These are phyloP conservation scores for Oligia strigilis DNA, from an alignment of 2,888 invertebrate species.

Conservation along the genomic window DNA sequence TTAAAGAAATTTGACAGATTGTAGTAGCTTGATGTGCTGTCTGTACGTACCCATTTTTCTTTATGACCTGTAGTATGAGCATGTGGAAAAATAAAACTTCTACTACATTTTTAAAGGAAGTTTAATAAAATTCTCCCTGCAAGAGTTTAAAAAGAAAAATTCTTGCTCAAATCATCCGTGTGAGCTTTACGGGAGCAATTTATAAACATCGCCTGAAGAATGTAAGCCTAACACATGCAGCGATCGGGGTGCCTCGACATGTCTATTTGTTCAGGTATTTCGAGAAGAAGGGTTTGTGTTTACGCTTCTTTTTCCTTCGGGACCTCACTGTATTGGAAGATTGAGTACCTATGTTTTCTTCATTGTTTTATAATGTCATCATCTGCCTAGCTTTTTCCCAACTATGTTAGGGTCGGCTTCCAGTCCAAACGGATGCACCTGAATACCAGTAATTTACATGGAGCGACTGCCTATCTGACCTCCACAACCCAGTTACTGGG, in stretches of 20 bases:
- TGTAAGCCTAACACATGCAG: conserved; percentile 40
- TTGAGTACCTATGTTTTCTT: not conserved
- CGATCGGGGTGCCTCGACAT: conserved; percentile 20
- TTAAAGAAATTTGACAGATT: no score
- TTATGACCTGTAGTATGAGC: no score
- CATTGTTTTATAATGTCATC: not conserved
- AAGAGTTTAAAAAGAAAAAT: conserved; percentile 43
- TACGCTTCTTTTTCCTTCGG: conserved; percentile 4
- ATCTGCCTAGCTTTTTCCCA: no score
- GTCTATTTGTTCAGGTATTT: conserved; percentile 45
- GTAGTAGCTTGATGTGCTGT: no score
- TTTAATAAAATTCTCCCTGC: not conserved
- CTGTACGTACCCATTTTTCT: not conserved
- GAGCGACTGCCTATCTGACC: no score
- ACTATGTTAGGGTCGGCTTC: no score
- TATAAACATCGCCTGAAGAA: conserved; percentile 54
- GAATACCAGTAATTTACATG: no score
- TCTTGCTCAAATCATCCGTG: conserved; percentile 35
- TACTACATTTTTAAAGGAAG: not conserved
- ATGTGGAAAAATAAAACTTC: not conserved
- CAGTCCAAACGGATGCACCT: no score
- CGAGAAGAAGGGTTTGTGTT: not conserved
- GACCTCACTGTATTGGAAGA: not conserved
- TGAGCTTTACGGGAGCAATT: conserved; percentile 36
- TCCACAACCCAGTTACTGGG: no score